These are phyloP conservation scores for Drosophila helvetica DNA, from an alignment of 2,888 invertebrate genomes.

Conservation along the genomic window DNA sequence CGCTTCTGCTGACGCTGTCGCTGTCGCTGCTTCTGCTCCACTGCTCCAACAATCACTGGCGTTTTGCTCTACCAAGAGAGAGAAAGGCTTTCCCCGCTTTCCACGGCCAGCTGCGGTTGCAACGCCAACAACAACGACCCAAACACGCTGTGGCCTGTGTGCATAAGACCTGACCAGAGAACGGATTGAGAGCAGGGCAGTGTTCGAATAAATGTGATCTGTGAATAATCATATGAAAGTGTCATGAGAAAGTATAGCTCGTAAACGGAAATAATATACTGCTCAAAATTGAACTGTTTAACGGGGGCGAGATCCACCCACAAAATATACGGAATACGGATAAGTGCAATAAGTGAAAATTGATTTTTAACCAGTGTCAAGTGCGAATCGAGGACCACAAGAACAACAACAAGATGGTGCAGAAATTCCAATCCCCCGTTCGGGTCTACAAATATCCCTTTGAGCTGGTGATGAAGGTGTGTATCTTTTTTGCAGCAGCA, in stretches of 20 bases:
- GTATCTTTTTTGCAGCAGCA: slow-evolving; percentile 80
- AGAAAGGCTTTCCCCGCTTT: slow-evolving; percentile 27
- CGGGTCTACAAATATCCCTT: slow-evolving; percentile 97
- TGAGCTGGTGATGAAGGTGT: slow-evolving; percentile 97
- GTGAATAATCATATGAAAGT: background rate
- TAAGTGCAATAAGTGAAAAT: slow-evolving; percentile 55
- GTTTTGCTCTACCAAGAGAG: background rate
- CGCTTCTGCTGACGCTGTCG: no score
- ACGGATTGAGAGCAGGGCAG: background rate
- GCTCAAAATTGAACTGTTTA: background rate
- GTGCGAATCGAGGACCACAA: slow-evolving; percentile 37
- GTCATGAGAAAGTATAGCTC: background rate
- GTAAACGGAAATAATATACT: background rate
- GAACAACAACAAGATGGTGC: slow-evolving; percentile 89
- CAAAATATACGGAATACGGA: background rate
- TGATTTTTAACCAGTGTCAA: slow-evolving; percentile 66
- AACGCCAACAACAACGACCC: background rate
- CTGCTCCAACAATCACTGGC: no score
- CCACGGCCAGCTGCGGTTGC: slow-evolving; percentile 13
- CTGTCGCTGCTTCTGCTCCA: no score
- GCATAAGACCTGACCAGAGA: background rate
- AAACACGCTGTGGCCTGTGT: background rate
- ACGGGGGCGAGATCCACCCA: background rate
- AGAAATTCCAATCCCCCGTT: slow-evolving; percentile 97
- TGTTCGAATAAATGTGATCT: background rate